A percentile compares a stretch with the other conserved stretches of the same genome.
Conservation (phyloP, 2,888 invertebrate species). For the Priocnemis perturbator region DNA sequence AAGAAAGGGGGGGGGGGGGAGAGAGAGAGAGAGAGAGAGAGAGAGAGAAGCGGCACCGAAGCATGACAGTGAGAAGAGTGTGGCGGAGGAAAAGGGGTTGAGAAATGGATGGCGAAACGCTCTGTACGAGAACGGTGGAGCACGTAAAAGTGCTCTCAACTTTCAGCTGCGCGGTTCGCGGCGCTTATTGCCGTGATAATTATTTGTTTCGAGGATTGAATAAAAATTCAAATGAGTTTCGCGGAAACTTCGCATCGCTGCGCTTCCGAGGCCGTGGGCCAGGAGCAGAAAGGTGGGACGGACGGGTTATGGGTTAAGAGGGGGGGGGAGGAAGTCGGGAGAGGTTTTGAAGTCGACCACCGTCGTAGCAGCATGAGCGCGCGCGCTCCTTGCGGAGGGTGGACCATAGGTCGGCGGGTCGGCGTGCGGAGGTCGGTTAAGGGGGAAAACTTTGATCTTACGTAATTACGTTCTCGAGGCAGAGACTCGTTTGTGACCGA, state of each 20-base stretch:
- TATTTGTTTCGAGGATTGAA: constrained; percentile 70
- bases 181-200: constrained; percentile 68
- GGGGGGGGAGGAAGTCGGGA: constrained; percentile 13
- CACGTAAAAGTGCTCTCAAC: constrained; percentile 31
- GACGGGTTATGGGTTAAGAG: constrained; percentile 14
- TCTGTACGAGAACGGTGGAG: constrained; percentile 12
- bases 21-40: constrained; percentile 11
- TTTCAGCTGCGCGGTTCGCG: constrained; percentile 25
- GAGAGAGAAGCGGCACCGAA: constrained; percentile 5
- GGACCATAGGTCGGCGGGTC: neutral
- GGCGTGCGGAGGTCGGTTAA: constrained; percentile 12
- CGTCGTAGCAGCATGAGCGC: too few relatives aligned
- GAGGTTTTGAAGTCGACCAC: constrained; percentile 20
- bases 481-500: constrained; percentile 59
- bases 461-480: constrained; percentile 68
- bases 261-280: neutral
- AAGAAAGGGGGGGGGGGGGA: too few relatives aligned
- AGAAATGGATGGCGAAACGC: constrained; percentile 16
- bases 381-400: constrained; percentile 4
- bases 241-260: constrained; percentile 56
- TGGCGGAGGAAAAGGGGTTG: neutral
- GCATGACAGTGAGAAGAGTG: neutral
- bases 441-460: constrained; percentile 69
- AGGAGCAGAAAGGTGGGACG: constrained; percentile 38
- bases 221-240: constrained; percentile 71